phyloP scores from a whole-genome alignment of 2,113 vertebrate species.

The Syrmaticus mikado region DNA sequence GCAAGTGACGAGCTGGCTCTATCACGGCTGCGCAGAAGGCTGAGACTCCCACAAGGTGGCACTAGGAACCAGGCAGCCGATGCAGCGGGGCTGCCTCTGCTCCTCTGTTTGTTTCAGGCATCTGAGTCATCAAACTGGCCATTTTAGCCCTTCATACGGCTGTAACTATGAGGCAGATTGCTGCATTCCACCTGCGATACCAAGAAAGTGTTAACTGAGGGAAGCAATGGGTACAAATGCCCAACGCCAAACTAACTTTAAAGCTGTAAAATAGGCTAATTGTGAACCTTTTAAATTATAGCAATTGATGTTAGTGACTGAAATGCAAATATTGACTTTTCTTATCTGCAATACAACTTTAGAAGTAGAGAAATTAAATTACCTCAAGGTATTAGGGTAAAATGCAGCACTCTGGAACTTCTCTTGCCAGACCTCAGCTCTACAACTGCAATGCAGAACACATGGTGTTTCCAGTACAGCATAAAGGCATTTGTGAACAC shows the following conservation, averaged over 20 bases:
- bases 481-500: background rate
- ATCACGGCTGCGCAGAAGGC: background rate
- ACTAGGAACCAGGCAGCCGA: slow-evolving; percentile 39
- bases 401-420: background rate
- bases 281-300: background rate
- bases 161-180: accelerated
- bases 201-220: accelerated
- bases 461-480: background rate
- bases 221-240: background rate
- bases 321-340: background rate
- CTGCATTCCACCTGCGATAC: background rate
- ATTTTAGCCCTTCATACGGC: accelerated
- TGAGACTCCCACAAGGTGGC: slow-evolving; percentile 65
- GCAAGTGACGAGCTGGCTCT: background rate
- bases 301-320: background rate
- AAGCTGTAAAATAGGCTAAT: background rate
- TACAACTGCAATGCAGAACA: too few relatives aligned
- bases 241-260: background rate
- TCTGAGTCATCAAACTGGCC: accelerated
- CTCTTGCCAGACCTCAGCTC: background rate
- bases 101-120: background rate
- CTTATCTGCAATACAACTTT: background rate
- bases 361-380: background rate
- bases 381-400: background rate
- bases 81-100: background rate